Evolutionary conservation across 2,888 invertebrate genomes (phyloP), one percentile per base, ranked within the genome.

Genomic region (Hirtodrosophila trivittata): DNA sequence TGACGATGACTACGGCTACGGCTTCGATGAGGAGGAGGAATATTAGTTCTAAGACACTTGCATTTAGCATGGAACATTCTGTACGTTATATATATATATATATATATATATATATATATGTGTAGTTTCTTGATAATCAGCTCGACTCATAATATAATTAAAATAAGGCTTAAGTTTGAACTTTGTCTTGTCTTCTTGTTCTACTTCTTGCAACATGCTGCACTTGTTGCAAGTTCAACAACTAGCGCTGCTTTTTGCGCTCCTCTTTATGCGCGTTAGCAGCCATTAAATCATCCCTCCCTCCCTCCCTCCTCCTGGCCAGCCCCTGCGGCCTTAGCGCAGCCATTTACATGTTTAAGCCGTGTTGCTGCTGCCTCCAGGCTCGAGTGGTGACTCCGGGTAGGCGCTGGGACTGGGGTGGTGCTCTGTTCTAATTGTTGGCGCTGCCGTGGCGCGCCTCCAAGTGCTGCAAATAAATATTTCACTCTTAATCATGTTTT

Each of bases 1-100:
- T 9, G 94, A 94, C 21, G 94, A 94, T 14, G 93, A 94, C 42
- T 94, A 94, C 72, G 94, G 92, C 50, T 94, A 94, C 74, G 94
- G 92, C 35, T 94, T 93, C 66, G 94, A 95, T 52, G 95, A 95
- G 65, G 93, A 95, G 65, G 93, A 93, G 81, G 93, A 93, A 87
- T 92, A 91, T 52, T 80, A 81, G 45, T 10, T 28, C 13, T 30
- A 46, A 28, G 30, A 26, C 47, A 33, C 46, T 56, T 8, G 41
- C 47, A 64, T 50, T 46, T 51, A 54, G 38, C 7, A 43, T 9
- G 1, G 28, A 14, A 52, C 50, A 52, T 49, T 57, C 35, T 51
- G 6, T 28, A 30, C 14, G 37, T 10, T 33, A 25, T 49, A 63
- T 38, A 6, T 35, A 21, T 57, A 57, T 47, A 62, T 26, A 30